A percentile compares a stretch with the other conserved stretches of the same genome.
Evolutionary conservation across 2,888 invertebrate genomes (phyloP).

Genomic region (Cryptocheilus praepositus): DNA sequence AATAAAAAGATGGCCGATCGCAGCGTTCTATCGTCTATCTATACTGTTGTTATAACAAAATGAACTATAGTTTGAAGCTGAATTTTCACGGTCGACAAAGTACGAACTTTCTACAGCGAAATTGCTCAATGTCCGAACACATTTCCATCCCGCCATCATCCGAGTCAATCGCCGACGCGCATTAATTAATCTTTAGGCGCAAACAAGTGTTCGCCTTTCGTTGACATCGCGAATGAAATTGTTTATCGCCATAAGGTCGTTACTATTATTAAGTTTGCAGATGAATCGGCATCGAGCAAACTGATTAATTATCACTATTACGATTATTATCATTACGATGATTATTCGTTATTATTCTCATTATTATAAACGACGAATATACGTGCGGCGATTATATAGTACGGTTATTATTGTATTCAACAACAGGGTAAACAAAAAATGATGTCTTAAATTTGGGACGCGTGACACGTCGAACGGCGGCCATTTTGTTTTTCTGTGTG

Average conservation of each 20-base stretch:
- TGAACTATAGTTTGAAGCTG: no score
- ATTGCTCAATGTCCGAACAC: no score
- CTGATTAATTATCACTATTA: conserved; percentile 24
- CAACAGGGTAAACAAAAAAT: conserved; percentile 68
- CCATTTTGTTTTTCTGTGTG: conserved; percentile 66
- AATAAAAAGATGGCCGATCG: not conserved
- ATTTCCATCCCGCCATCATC: no score
- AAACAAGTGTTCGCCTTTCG: conserved; percentile 41
- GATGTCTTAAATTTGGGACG: conserved; percentile 57
- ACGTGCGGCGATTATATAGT: conserved; percentile 61
- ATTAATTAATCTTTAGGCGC: conserved; percentile 7
- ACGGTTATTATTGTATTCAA: conserved; percentile 66
- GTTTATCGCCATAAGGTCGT: conserved; percentile 42
- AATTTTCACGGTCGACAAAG: no score
- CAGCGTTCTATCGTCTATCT: no score
- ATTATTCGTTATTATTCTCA: conserved; percentile 29
- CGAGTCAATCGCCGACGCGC: conserved; percentile 32
- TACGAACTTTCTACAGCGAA: no score
- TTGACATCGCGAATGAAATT: conserved; percentile 44
- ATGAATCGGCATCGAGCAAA: conserved; percentile 38
- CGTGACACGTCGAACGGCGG: conserved; percentile 64
- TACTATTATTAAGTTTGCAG: conserved; percentile 47
- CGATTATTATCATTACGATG: conserved; percentile 50
- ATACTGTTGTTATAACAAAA: no score
- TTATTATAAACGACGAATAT: conserved; percentile 53